Conservation (phyloP, 2,113 vertebrate species). For the Heterocephalus glaber region DNA sequence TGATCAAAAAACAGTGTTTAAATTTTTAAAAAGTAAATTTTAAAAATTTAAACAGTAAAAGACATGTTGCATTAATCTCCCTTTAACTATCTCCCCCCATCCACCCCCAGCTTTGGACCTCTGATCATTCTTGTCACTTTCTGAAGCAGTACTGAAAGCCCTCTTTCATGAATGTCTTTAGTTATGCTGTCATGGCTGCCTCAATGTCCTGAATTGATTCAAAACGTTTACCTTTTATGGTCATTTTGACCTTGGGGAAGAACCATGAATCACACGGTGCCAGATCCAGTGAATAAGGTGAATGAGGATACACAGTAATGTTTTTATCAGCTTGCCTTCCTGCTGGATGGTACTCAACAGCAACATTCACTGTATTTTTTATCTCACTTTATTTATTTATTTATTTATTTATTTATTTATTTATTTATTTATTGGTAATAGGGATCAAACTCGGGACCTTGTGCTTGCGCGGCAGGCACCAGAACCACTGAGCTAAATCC, state of each 20-base stretch:
- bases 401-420: no score
- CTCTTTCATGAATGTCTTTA: not conserved
- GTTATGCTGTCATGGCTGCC: not conserved
- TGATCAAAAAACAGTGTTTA: not conserved
- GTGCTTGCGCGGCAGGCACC: no score
- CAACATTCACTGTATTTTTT: not conserved
- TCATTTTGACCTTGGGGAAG: not conserved
- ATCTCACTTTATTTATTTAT: not conserved
- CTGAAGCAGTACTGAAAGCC: not conserved
- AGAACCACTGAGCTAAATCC: no score
- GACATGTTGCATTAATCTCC: not conserved
- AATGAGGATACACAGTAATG: not conserved
- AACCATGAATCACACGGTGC: not conserved
- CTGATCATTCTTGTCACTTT: not conserved
- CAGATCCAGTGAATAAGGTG: not conserved
- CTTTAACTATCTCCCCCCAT: not conserved
- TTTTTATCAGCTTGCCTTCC: not conserved
- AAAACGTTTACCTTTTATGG: not conserved
- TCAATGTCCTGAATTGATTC: not conserved
- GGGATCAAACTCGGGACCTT: no score
- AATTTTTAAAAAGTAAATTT: no score
- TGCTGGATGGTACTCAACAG: not conserved
- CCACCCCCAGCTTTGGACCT: not conserved
- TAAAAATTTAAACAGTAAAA: no score
- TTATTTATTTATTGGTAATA: no score